Base-by-base conservation (phyloP, 2,888 invertebrate genomes). In the Alviniconcha strummeri region DNA sequence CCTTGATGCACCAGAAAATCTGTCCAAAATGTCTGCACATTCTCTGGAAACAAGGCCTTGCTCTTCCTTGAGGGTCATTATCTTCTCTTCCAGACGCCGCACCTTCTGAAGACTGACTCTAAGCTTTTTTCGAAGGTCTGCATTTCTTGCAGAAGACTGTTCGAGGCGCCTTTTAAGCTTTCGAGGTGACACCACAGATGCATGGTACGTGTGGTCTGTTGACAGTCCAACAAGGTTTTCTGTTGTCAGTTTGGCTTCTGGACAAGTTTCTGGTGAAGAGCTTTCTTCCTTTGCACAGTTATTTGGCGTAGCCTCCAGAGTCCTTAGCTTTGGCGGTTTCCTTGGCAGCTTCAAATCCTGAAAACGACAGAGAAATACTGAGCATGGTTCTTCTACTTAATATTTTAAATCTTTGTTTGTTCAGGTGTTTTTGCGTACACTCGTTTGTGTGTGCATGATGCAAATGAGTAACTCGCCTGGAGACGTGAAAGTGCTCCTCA, bases 1-100 rank as follows among this genome's bases (percentile, higher is more conserved):
- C 19, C 60, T 60, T 79, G 79, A 56, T 57, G 79, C 67, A 15
- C 79, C 79, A 60, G 79, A 79, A 57, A 79, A 79, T 60, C 36
- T 79, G 17, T 79, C 60, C 64, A 64, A 60, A 13, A 60, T n/a
- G 52, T 36, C 36, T n/a, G 17, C 79, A 60, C 64, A 79, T n/a
- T 60, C 60, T 36, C 36, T 60, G 17, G 60, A 60, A 36, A 67
- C 17, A 13, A 79, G 60, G 17, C 60, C 36, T 79, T 60, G 19
- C 60, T 64, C 79, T 79, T 79, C 17, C 67, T 60, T 36, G 56
- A 78, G 54, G 54, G 78, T 60, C n/a, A 19, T 60, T 19, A 78
- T 60, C 60, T 60, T 60, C 19, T 17, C 19, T 77, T 77, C 17
- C 7, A 77, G 60, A 55, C 78, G 56, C n/a, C 19, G 60, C 55